Evolutionary conservation across 2,888 invertebrate species (phyloP).

Genomic region (Stomorhina lunata): DNA sequence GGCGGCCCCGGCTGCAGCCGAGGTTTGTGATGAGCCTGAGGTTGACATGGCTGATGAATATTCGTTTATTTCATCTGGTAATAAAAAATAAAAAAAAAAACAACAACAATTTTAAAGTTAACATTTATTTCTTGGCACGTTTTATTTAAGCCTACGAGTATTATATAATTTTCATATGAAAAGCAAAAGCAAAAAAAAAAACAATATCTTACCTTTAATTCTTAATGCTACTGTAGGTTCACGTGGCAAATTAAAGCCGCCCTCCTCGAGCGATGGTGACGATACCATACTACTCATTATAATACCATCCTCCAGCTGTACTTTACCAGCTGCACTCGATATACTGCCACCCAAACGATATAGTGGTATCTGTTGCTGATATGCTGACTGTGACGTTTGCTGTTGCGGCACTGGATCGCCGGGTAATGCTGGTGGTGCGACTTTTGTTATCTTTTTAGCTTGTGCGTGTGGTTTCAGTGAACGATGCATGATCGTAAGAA

Average conservation of each 20-base stretch:
- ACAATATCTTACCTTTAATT: slow-evolving; percentile 75
- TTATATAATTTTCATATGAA: too few species aligned
- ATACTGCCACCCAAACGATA: slow-evolving; percentile 75
- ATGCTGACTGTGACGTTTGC: slow-evolving; percentile 79
- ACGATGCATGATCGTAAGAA: slow-evolving; percentile 90
- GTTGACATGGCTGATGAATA: slow-evolving; percentile 68
- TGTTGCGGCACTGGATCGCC: slow-evolving; percentile 84
- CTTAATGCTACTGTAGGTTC: slow-evolving; percentile 79
- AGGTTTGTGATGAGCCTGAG: slow-evolving; percentile 67
- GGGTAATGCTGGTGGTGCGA: slow-evolving; percentile 88
- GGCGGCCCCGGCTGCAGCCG: slow-evolving; percentile 49
- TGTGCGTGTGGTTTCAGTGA: slow-evolving; percentile 90
- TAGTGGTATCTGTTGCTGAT: slow-evolving; percentile 74
- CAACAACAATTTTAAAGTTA: background rate
- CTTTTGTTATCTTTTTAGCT: slow-evolving; percentile 86
- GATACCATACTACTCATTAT: slow-evolving; percentile 78
- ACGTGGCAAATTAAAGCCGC: slow-evolving; percentile 79
- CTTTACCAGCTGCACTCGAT: slow-evolving; percentile 68
- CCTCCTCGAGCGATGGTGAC: slow-evolving; percentile 80
- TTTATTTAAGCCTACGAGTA: too few species aligned
- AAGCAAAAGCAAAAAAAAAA: background rate
- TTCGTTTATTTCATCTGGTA: slow-evolving; percentile 84
- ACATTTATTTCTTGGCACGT: background rate
- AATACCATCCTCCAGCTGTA: slow-evolving; percentile 75
- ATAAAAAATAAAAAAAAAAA: background rate